Evolutionary conservation across 2,797 vertebrate species (phyloP).

Genomic region (Lagodon rhomboides): DNA sequence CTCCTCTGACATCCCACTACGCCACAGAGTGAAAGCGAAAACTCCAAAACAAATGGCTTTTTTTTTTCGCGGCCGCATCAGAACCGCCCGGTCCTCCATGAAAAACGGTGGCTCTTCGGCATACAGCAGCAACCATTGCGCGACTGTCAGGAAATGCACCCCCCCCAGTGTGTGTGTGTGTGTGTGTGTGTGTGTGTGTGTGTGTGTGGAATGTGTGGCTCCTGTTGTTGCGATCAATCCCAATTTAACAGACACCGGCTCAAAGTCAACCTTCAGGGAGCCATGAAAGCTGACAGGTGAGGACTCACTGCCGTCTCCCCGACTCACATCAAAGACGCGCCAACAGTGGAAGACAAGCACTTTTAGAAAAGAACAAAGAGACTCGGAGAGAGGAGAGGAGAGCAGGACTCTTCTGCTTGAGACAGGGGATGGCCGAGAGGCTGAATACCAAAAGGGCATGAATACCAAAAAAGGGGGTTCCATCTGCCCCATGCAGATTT

Average conservation of each 20-base stretch:
- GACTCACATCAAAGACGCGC: slow-evolving; percentile 81
- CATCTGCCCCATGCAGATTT: slow-evolving; percentile 66
- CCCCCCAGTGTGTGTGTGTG: slow-evolving; percentile 17
- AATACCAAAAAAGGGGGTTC: slow-evolving; percentile 69
- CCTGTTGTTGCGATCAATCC: slow-evolving; percentile 87
- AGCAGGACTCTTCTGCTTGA: slow-evolving; percentile 63
- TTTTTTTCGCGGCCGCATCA: slow-evolving; percentile 70
- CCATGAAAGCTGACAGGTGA: slow-evolving; percentile 87
- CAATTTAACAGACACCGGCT: slow-evolving; percentile 86
- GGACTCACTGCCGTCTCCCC: slow-evolving; percentile 82
- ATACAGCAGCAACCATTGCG: slow-evolving; percentile 55
- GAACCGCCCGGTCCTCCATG: slow-evolving; percentile 66
- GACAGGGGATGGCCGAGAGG: slow-evolving; percentile 76
- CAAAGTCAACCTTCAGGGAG: slow-evolving; percentile 85
- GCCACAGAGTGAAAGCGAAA: slow-evolving; percentile 52
- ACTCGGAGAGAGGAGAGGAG: slow-evolving; percentile 62
- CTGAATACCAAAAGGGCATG: slow-evolving; percentile 76
- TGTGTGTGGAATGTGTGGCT: slow-evolving; percentile 72
- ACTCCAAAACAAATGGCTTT: slow-evolving; percentile 64
- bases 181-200: slow-evolving; percentile 55
- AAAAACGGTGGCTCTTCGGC: slow-evolving; percentile 65
- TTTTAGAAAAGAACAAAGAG: slow-evolving; percentile 84
- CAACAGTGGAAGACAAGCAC: slow-evolving; percentile 73
- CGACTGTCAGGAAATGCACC: slow-evolving; percentile 69
- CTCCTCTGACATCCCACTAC: slow-evolving; percentile 54